These are phyloP conservation scores for Nysson spinosus DNA, from an alignment of 2,888 invertebrate species.

Conservation along the genomic window DNA sequence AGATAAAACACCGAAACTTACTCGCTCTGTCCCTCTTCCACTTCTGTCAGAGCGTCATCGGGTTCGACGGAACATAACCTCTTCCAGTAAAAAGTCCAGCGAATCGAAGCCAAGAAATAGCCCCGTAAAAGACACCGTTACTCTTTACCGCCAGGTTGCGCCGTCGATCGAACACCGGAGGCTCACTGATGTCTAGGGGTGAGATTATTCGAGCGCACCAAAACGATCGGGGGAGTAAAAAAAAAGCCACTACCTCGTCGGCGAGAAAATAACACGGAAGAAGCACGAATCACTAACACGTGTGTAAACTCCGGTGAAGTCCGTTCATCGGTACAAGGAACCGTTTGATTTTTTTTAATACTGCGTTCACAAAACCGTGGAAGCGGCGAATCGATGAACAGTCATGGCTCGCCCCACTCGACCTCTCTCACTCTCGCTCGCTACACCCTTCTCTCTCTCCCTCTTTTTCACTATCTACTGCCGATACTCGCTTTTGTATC, in stretches of 20 bases:
- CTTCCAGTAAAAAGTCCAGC: slow-evolving; percentile 23
- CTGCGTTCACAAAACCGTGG: slow-evolving; percentile 58
- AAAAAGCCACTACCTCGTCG: background rate
- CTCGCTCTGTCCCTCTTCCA: slow-evolving; percentile 59
- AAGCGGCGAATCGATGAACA: slow-evolving; percentile 60
- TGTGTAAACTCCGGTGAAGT: slow-evolving; percentile 26
- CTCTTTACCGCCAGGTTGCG: slow-evolving; percentile 54
- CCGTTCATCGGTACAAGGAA: slow-evolving; percentile 41
- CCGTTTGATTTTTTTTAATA: slow-evolving; percentile 45
- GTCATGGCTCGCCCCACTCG: slow-evolving; percentile 55
- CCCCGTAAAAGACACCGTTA: slow-evolving; percentile 17
- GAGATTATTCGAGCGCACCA: too few relatives aligned
- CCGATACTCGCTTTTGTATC: slow-evolving; percentile 11
- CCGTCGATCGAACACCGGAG: slow-evolving; percentile 26
- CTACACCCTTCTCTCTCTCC: background rate
- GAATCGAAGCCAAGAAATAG: slow-evolving; percentile 23
- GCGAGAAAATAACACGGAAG: slow-evolving; percentile 2
- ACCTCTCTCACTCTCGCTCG: slow-evolving; percentile 12
- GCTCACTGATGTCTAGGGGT: too few relatives aligned
- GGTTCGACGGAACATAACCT: slow-evolving; percentile 57
- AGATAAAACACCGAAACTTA: slow-evolving; percentile 33
- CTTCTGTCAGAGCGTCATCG: slow-evolving; percentile 68
- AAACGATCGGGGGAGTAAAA: background rate
- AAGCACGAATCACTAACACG: slow-evolving; percentile 12
- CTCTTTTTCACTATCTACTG: slow-evolving; percentile 6